These are phyloP conservation scores for Myotis lucifugus DNA, from an alignment of 2,113 vertebrate genomes.

Conservation along the genomic window DNA sequence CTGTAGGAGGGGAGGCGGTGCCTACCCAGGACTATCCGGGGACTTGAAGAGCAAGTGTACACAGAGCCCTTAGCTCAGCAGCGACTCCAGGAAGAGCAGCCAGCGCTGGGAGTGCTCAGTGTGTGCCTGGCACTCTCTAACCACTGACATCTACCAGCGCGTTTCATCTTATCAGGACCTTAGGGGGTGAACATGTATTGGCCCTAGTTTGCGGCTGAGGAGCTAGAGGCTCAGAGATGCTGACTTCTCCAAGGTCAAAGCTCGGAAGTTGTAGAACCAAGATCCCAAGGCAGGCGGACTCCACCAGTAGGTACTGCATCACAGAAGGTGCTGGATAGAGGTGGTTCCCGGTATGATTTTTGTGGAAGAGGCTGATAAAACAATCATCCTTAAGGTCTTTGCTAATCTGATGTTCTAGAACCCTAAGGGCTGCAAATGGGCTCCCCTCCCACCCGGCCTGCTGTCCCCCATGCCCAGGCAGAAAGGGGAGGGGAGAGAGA, in stretches of 20 bases:
- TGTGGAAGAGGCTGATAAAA: background rate
- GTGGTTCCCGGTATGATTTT: background rate
- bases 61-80: background rate
- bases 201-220: background rate
- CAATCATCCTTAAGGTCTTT: background rate
- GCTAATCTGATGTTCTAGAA: background rate
- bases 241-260: background rate
- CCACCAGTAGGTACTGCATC: background rate
- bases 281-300: accelerated
- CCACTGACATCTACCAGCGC: accelerated
- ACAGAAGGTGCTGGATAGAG: background rate
- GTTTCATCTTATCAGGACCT: background rate
- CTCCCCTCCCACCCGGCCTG: background rate
- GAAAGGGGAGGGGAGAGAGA: background rate
- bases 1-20: background rate
- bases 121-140: background rate
- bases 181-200: background rate
- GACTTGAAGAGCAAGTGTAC: background rate
- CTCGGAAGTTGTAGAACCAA: background rate
- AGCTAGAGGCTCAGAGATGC: background rate
- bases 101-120: accelerated
- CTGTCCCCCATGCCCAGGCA: no score
- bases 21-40: background rate
- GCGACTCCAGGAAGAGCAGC: background rate
- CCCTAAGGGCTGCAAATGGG: background rate